Conservation (phyloP, 1,140 invertebrate genomes). For the Leptopilina clavipes region DNA sequence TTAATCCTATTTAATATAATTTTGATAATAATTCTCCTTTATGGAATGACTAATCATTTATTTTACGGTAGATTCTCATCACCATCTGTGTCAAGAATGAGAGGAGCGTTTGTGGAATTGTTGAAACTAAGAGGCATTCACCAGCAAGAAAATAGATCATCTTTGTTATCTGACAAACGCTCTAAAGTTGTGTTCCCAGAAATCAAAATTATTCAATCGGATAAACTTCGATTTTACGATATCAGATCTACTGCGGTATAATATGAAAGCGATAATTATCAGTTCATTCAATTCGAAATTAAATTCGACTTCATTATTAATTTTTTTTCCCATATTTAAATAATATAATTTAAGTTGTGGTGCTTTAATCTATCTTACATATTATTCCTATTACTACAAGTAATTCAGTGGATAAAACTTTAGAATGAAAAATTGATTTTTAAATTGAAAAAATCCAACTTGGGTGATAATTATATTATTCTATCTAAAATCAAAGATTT, state of each 20-base stretch:
- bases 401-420: no score
- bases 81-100: not conserved
- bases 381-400: no score
- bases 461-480: no score
- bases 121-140: not conserved
- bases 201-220: slow-evolving; percentile 21
- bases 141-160: slow-evolving; percentile 28
- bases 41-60: not conserved
- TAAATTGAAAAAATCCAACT: no score
- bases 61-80: slow-evolving; percentile 10
- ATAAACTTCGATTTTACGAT: slow-evolving; percentile 13
- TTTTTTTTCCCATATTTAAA: no score
- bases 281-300: not conserved
- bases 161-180: not conserved
- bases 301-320: no score
- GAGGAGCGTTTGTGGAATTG: not conserved
- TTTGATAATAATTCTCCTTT: not conserved
- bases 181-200: not conserved
- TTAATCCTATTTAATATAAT: not conserved
- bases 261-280: not conserved
- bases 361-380: no score
- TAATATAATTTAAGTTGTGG: no score
- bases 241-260: not conserved
- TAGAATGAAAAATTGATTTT: no score
- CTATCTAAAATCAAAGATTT: no score